These are phyloP conservation scores for Tetropium fuscum DNA, from an alignment of 2,888 invertebrate species.

Conservation along the genomic window DNA sequence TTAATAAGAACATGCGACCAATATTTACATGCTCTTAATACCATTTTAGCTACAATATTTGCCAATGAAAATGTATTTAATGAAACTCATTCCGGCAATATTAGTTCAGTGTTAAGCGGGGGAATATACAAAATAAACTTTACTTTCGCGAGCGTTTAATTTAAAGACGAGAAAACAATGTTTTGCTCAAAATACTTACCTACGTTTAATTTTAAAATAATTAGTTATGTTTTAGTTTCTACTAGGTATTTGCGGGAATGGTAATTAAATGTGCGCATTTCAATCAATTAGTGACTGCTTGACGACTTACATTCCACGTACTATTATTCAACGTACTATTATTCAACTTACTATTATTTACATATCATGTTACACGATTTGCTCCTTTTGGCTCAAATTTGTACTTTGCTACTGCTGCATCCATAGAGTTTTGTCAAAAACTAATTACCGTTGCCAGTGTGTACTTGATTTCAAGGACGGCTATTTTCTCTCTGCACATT, in stretches of 20 bases:
- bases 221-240: conserved; percentile 3
- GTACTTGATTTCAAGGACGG: no score
- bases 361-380: no score
- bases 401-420: no score
- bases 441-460: no score
- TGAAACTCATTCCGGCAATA: conserved; percentile 59
- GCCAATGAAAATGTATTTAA: conserved; percentile 58
- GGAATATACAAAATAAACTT: conserved; percentile 54
- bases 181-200: conserved; percentile 8
- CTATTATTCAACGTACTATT: no score
- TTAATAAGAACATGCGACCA: conserved; percentile 54
- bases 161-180: conserved; percentile 18
- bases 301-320: no score
- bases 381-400: no score
- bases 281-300: no score
- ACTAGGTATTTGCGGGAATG: neutral
- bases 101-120: conserved; percentile 53
- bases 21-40: conserved; percentile 55
- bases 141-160: conserved; percentile 40
- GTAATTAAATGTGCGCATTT: no score
- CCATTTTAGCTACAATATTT: conserved; percentile 60
- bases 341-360: no score
- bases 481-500: no score
- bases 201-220: conserved; percentile 9
- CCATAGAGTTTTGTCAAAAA: no score